Evolutionary conservation across 2,888 invertebrate species (phyloP).

Genomic region (Cosmorhoe ocellata): DNA sequence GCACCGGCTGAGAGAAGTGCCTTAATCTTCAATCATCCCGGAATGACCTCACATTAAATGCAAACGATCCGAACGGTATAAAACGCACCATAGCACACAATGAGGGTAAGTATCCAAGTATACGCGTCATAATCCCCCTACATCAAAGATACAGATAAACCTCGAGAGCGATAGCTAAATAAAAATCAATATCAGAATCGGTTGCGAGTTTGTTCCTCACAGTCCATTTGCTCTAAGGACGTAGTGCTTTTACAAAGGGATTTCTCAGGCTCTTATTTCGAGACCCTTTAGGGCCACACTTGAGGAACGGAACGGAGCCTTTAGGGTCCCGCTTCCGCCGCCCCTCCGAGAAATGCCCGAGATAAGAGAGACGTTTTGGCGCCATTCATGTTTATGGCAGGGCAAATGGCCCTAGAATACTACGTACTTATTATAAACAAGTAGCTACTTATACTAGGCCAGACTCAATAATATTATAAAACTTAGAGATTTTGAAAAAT

Average conservation of each 20-base stretch:
- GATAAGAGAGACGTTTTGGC: slow-evolving; percentile 82
- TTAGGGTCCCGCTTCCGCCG: slow-evolving; percentile 77
- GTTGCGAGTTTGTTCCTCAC: slow-evolving; percentile 72
- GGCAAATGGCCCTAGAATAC: slow-evolving; percentile 79
- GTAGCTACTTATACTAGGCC: slow-evolving; percentile 45
- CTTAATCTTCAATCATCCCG: slow-evolving; percentile 37
- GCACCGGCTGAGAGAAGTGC: slow-evolving; percentile 48
- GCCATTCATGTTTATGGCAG: slow-evolving; percentile 81
- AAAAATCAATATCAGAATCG: slow-evolving; percentile 79
- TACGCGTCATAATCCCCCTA: slow-evolving; percentile 37
- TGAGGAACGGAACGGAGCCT: slow-evolving; percentile 68
- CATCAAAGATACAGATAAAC: slow-evolving; percentile 52
- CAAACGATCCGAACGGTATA: slow-evolving; percentile 32
- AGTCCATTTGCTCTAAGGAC: slow-evolving; percentile 78
- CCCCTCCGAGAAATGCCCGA: slow-evolving; percentile 77
- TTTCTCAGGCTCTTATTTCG: slow-evolving; percentile 73
- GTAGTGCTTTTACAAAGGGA: slow-evolving; percentile 74
- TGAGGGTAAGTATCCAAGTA: slow-evolving; percentile 32
- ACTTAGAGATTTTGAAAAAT: not conserved
- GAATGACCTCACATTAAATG: slow-evolving; percentile 38
- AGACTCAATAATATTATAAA: slow-evolving; percentile 23
- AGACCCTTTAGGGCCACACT: slow-evolving; percentile 79
- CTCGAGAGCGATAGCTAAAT: slow-evolving; percentile 63
- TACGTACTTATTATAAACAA: slow-evolving; percentile 80
- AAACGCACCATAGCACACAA: slow-evolving; percentile 33